These are phyloP conservation scores for Pandemis heparana DNA, from an alignment of 2,888 invertebrate genomes.

Conservation along the genomic window DNA sequence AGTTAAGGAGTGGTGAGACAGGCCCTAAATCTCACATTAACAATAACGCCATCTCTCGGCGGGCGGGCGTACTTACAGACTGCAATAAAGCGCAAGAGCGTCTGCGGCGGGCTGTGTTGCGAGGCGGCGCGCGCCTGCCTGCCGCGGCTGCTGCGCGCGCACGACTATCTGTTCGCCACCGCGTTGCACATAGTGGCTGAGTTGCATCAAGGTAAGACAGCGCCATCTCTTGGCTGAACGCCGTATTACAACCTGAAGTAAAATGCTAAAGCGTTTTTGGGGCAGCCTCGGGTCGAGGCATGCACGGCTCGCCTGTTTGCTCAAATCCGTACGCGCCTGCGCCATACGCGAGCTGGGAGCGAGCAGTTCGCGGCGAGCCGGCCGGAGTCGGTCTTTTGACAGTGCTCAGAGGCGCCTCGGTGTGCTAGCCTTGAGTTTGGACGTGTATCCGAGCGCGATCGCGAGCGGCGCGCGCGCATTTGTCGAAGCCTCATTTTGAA, in stretches of 20 bases:
- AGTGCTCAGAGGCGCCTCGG: too few relatives aligned
- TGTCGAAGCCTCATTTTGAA: too few relatives aligned
- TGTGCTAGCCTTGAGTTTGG: too few relatives aligned
- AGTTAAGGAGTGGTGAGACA: too few relatives aligned
- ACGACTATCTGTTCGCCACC: conserved; percentile 58
- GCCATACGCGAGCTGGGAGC: too few relatives aligned
- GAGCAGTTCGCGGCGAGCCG: too few relatives aligned
- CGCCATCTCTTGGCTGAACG: not conserved
- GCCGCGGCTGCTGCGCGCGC: conserved; percentile 55
- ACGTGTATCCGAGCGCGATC: too few relatives aligned
- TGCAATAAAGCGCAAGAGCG: conserved; percentile 58
- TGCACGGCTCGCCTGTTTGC: too few relatives aligned
- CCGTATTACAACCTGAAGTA: not conserved
- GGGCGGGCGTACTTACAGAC: conserved; percentile 53
- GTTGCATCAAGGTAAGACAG: conserved; percentile 55
- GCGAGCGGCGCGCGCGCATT: too few relatives aligned
- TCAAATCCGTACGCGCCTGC: too few relatives aligned
- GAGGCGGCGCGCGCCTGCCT: conserved; percentile 53
- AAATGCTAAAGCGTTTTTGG: not conserved
- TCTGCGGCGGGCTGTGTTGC: conserved; percentile 59
- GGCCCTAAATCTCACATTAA: not conserved
- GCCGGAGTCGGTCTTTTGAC: too few relatives aligned
- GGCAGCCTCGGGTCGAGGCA: too few relatives aligned
- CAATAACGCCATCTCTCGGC: not conserved
- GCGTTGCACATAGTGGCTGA: conserved; percentile 63